Evolutionary conservation across 2,888 invertebrate genomes (phyloP).

Genomic region (Cephus rjabovi): DNA sequence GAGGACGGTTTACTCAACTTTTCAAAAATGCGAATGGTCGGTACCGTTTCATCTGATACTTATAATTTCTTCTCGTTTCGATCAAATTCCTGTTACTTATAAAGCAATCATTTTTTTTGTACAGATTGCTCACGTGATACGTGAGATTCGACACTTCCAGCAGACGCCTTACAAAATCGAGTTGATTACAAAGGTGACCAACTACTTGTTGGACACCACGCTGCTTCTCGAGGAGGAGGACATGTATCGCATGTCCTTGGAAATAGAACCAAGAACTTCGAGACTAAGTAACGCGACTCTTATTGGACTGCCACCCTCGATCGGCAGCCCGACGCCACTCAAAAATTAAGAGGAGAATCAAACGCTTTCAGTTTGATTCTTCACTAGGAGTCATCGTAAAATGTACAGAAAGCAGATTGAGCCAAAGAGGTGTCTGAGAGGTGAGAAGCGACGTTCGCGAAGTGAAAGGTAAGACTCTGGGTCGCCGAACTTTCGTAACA

Average conservation of each 20-base stretch:
- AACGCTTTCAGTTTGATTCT: background rate
- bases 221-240: constrained; percentile 83
- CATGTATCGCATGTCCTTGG: constrained; percentile 83
- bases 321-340: constrained; percentile 36
- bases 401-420: background rate
- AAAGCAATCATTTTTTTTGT: constrained; percentile 45
- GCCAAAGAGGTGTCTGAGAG: background rate
- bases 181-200: constrained; percentile 82
- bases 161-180: constrained; percentile 94
- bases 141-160: constrained; percentile 91
- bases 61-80: background rate
- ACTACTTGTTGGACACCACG: constrained; percentile 83
- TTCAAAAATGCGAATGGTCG: constrained; percentile 95
- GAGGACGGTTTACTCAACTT: constrained; percentile 91
- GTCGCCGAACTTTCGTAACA: background rate
- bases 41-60: background rate
- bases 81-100: background rate
- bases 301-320: constrained; percentile 46
- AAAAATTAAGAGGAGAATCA: constrained; percentile 11
- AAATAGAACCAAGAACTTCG: constrained; percentile 84
- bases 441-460: background rate
- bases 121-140: constrained; percentile 91
- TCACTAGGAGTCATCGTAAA: background rate
- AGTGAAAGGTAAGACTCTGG: background rate
- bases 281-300: constrained; percentile 68